Conservation (phyloP, 2,113 vertebrate species). For the Variabilichromis moorii region DNA sequence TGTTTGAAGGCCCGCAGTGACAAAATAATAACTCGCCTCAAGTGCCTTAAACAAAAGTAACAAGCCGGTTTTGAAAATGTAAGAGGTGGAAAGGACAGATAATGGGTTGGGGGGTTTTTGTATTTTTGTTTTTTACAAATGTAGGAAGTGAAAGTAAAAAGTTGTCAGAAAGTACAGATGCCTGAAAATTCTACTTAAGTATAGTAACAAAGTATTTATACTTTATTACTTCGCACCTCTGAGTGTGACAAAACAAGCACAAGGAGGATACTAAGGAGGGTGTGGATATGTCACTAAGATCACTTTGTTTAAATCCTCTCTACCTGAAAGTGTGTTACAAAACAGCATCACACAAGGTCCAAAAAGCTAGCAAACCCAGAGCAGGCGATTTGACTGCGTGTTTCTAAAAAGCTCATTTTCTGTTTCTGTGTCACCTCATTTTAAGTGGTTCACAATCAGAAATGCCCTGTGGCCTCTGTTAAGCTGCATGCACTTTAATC, state of each 20-base stretch:
- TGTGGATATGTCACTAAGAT: not conserved
- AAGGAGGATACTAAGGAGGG: not conserved
- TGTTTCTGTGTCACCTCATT: not conserved
- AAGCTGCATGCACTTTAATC: not conserved
- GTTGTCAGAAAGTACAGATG: not conserved
- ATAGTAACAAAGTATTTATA: not conserved
- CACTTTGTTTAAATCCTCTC: not conserved
- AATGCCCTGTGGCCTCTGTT: not conserved
- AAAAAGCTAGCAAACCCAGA: not conserved
- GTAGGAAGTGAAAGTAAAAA: not conserved
- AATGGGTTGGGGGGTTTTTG: accelerated
- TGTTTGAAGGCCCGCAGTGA: not conserved
- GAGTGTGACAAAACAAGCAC: not conserved
- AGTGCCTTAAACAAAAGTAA: not conserved
- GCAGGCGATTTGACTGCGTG: not conserved
- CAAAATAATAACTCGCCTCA: not conserved
- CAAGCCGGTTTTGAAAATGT: not conserved
- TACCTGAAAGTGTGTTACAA: not conserved
- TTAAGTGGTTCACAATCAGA: not conserved
- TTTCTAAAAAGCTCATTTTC: not conserved
- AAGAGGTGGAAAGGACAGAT: not conserved
- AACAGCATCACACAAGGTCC: not conserved
- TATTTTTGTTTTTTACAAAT: not conserved
- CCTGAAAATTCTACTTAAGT: not conserved
- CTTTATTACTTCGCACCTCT: not conserved